Evolutionary conservation across 2,797 vertebrate genomes (phyloP).

Genomic region (Psittacula derbiana): DNA sequence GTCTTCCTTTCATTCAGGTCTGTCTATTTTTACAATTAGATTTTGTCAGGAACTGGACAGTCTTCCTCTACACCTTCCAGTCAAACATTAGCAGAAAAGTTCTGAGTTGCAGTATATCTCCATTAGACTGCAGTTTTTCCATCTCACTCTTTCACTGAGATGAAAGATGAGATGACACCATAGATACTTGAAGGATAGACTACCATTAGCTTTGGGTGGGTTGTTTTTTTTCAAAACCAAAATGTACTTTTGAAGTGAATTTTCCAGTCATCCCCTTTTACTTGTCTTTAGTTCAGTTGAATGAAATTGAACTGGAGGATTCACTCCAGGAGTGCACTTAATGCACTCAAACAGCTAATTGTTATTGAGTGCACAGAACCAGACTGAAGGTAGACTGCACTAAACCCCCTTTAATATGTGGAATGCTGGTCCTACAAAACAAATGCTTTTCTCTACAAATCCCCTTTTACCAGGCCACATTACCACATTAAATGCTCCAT

Average conservation of each 20-base stretch:
- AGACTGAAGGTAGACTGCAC: background rate
- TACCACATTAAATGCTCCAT: background rate
- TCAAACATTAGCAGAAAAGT: background rate
- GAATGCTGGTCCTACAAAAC: background rate
- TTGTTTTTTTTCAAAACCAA: background rate
- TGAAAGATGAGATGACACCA: background rate
- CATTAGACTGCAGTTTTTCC: background rate
- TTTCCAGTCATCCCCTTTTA: background rate
- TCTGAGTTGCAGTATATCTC: background rate
- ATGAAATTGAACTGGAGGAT: background rate
- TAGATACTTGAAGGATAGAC: background rate
- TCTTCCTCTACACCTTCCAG: background rate
- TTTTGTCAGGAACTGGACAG: background rate
- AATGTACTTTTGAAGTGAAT: background rate
- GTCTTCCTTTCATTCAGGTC: background rate
- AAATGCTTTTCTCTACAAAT: background rate
- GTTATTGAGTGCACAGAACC: background rate
- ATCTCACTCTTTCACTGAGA: background rate
- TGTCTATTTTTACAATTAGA: background rate
- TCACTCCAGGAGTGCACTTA: background rate
- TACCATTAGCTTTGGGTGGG: background rate
- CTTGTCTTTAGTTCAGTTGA: background rate
- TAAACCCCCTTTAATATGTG: background rate
- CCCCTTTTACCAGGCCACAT: background rate
- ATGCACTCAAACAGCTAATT: background rate